These are phyloP conservation scores for Poecilia latipinna DNA, from an alignment of 2,113 vertebrate species.

Conservation along the genomic window DNA sequence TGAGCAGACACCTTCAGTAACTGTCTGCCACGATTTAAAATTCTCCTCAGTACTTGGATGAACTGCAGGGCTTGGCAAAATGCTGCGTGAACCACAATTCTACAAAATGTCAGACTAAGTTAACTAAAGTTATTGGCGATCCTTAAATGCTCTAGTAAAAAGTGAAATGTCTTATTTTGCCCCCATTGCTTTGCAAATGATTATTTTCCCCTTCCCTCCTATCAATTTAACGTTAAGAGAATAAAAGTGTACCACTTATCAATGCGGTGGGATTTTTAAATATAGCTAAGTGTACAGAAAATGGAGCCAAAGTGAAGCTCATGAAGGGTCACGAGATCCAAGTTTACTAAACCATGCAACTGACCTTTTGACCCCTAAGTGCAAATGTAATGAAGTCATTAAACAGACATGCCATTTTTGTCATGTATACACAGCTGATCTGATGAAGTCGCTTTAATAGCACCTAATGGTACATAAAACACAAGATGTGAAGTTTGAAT, in stretches of 20 bases:
- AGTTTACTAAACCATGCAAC: conserved; percentile 39
- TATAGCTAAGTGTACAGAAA: not conserved
- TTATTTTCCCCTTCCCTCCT: not conserved
- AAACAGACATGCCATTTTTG: not conserved
- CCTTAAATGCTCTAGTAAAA: conserved; percentile 28
- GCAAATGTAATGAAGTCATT: conserved; percentile 21
- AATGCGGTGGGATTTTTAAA: conserved; percentile 3
- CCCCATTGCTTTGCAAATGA: not conserved
- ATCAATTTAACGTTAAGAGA: not conserved
- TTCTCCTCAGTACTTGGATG: conserved; percentile 12
- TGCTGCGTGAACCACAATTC: conserved; percentile 45
- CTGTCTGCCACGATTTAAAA: conserved; percentile 29
- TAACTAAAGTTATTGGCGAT: conserved; percentile 28
- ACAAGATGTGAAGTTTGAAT: not conserved
- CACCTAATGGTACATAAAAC: not conserved
- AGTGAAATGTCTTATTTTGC: conserved; percentile 13
- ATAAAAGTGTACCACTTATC: conserved; percentile 11
- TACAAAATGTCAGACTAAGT: conserved; percentile 47
- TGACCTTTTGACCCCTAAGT: conserved; percentile 50
- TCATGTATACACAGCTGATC: not conserved
- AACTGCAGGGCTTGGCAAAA: conserved; percentile 9
- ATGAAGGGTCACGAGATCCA: conserved; percentile 43
- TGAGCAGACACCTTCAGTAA: conserved; percentile 34
- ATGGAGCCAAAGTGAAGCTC: not conserved
- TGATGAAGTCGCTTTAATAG: not conserved